These are phyloP conservation scores for Cacatua alba DNA, from an alignment of 2,113 vertebrate genomes.

Conservation along the genomic window DNA sequence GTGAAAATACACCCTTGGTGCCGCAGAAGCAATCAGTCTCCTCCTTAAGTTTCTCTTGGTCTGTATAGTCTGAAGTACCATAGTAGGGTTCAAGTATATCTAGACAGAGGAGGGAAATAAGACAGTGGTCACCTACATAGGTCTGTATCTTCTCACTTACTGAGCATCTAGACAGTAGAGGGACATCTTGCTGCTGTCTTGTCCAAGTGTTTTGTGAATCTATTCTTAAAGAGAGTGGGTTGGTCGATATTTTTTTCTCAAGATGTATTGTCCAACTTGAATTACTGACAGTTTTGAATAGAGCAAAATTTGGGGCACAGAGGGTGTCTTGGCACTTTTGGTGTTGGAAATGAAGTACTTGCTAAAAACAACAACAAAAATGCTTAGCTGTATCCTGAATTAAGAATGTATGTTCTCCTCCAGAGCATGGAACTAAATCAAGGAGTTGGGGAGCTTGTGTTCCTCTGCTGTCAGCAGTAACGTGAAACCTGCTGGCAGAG, in stretches of 20 bases:
- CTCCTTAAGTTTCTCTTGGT: background rate
- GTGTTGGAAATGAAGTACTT: background rate
- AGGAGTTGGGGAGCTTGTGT: background rate
- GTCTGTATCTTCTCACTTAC: background rate
- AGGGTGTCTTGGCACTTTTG: background rate
- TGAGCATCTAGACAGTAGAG: background rate
- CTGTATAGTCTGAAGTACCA: background rate
- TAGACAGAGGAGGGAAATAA: background rate
- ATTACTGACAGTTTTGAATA: background rate
- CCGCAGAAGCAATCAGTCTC: background rate
- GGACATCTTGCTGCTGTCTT: background rate
- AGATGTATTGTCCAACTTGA: background rate
- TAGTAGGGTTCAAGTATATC: background rate
- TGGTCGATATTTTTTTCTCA: background rate
- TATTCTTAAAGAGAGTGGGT: background rate
- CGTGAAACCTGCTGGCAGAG: conserved; percentile 16
- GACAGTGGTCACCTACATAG: background rate
- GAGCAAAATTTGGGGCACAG: background rate
- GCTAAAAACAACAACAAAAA: background rate
- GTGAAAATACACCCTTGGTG: background rate
- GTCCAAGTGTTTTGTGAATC: background rate
- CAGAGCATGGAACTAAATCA: background rate
- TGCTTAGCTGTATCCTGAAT: background rate
- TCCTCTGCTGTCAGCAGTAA: background rate
- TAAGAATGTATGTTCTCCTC: background rate